phyloP scores from a whole-genome alignment of 2,888 invertebrate species.

The Lysandra coridon region DNA sequence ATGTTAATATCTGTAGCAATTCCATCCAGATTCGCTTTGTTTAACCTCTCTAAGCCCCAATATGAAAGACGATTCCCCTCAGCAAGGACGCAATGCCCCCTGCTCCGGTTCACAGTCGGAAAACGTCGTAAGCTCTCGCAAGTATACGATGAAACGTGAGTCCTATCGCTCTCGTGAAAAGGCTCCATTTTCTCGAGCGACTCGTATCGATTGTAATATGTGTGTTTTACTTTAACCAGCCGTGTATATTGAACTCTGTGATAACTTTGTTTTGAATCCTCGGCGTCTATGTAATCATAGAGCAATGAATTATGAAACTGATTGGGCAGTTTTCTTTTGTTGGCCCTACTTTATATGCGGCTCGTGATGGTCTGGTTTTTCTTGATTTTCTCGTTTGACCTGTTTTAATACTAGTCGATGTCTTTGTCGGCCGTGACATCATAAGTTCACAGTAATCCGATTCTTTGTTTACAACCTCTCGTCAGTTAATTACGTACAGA shows the following conservation, averaged over 20 bases:
- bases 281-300: not conserved
- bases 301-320: constrained; percentile 16
- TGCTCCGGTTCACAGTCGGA: constrained; percentile 43
- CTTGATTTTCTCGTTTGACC: constrained; percentile 13
- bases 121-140: constrained; percentile 49
- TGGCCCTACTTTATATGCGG: not conserved
- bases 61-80: constrained; percentile 60
- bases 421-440: constrained; percentile 6
- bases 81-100: constrained; percentile 53
- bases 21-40: constrained; percentile 43
- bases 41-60: constrained; percentile 58
- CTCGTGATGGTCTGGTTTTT: not conserved
- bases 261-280: constrained; percentile 38
- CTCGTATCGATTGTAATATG: constrained; percentile 22
- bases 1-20: constrained; percentile 42
- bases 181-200: constrained; percentile 36
- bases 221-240: constrained; percentile 34
- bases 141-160: constrained; percentile 51
- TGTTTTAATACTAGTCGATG: not conserved
- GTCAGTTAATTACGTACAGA: not conserved
- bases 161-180: constrained; percentile 50
- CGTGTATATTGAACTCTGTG: constrained; percentile 58
- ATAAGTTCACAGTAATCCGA: constrained; percentile 5
- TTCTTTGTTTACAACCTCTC: not conserved
- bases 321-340: constrained; percentile 15